A percentile compares a stretch with the other conserved stretches of the same genome.
Conservation (phyloP, 2,888 invertebrate genomes). For the Zygothrica quintamaculata region DNA sequence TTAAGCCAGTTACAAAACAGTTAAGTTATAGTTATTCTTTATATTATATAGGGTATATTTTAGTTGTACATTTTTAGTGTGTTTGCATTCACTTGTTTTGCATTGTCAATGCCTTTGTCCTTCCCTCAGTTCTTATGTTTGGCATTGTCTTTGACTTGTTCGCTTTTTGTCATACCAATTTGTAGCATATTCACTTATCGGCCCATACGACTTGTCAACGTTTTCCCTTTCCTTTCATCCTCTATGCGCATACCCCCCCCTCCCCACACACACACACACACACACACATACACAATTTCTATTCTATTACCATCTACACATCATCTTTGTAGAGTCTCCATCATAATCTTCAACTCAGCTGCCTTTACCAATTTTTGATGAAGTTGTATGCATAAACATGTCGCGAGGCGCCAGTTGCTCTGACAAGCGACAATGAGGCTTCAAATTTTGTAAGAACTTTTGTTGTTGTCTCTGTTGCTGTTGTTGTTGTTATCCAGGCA, state of each 20-base stretch:
- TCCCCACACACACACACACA: too few species aligned
- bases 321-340: too few species aligned
- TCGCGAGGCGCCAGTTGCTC: constrained; percentile 72
- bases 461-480: too few species aligned
- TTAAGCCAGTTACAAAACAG: neutral
- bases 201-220: constrained; percentile 28
- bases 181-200: constrained; percentile 71
- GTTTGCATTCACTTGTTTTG: constrained; percentile 28
- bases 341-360: constrained; percentile 2
- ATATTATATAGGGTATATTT: constrained; percentile 26
- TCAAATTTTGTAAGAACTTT: constrained; percentile 68
- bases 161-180: constrained; percentile 47
- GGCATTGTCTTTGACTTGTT: constrained; percentile 34
- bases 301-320: too few species aligned
- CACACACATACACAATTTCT: too few species aligned
- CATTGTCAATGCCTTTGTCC: constrained; percentile 58
- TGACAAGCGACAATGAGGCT: constrained; percentile 76
- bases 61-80: neutral
- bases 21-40: neutral
- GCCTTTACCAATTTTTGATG: constrained; percentile 68
- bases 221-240: constrained; percentile 3
- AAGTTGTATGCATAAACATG: constrained; percentile 79
- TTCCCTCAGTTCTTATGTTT: constrained; percentile 21
- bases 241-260: too few species aligned
- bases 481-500: constrained; percentile 42